Evolutionary conservation across 2,888 invertebrate species (phyloP), one percentile per base, ranked within the genome.

Genomic region (Dichetophora obliterata): DNA sequence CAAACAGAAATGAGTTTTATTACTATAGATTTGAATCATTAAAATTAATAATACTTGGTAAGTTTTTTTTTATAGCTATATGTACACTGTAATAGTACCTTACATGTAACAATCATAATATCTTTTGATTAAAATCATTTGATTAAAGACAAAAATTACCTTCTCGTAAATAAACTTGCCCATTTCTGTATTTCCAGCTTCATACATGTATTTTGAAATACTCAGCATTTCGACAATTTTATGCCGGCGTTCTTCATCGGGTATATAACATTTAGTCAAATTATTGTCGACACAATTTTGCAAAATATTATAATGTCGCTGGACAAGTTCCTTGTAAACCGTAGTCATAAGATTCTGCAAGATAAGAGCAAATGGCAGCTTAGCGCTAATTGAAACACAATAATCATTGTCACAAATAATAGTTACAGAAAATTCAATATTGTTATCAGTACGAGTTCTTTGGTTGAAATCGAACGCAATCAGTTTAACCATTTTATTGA

Each of bases 401-500:
- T n/a, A n/a, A n/a, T n/a, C n/a, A 59, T 27, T 50, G 22, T 5
- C 24, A 11, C n/a, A n/a, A n/a, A n/a, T 0, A n/a, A 22, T 22
- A 75, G 75, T 80, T 77, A 82, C 82, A 65, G 75, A 72, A 19
- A 77, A 86, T 69, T 86, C 85, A 27, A 83, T 81, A 73, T 85
- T 86, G 2, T 81, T 82, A 16, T 82, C 82, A 6, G 86, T 86
- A n/a, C 84, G 84, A 71, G 81, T 81, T 27, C 82, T 82, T 22
- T 77, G 66, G 75, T 86, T 86, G 57, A 86, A 86, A 75, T 86
- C 86, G 22, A 69, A 78, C 1, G 82, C 83, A 22, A 86, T 82
- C 11, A 86, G 73, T 22, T 83, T 82, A 6, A 85, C 50, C 5
- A 86, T 78, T 37, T 83, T 75, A 77, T 86, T 85, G 6, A 77